These are phyloP conservation scores for Pterobdella sp. DNA, from an alignment of 2,888 invertebrate species.

Conservation along the genomic window DNA sequence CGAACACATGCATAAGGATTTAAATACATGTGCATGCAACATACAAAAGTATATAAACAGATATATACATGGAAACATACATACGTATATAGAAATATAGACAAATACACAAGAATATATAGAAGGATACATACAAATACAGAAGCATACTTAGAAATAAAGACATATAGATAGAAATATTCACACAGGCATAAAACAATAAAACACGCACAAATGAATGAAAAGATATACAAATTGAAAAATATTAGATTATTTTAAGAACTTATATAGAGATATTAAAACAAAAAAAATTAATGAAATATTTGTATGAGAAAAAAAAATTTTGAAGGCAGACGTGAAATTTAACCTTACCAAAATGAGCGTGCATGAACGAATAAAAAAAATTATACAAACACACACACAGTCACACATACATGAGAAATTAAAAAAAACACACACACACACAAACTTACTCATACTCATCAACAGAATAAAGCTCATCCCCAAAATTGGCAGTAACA, in stretches of 20 bases:
- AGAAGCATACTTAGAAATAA: slow-evolving; percentile 19
- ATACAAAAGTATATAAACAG: not conserved
- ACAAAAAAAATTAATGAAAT: no score
- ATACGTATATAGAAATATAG: not conserved
- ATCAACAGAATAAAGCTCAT: no score
- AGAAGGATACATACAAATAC: slow-evolving; percentile 7
- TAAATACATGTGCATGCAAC: no score
- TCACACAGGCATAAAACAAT: not conserved
- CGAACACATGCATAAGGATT: no score
- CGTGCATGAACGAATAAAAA: slow-evolving; percentile 5
- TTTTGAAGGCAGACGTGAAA: no score
- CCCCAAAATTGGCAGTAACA: no score
- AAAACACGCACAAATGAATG: no score
- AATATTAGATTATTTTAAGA: no score
- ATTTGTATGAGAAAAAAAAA: no score
- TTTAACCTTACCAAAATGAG: not conserved
- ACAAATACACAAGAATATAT: not conserved
- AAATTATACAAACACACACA: slow-evolving; percentile 3
- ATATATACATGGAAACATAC: not conserved
- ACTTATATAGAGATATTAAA: no score
- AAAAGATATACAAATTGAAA: no score
- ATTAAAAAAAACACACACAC: not conserved
- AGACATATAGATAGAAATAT: slow-evolving; percentile 20
- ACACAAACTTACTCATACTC: not conserved
- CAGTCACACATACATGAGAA: not conserved